Conservation (phyloP, 2,888 invertebrate species). For the Buathra laborator region DNA sequence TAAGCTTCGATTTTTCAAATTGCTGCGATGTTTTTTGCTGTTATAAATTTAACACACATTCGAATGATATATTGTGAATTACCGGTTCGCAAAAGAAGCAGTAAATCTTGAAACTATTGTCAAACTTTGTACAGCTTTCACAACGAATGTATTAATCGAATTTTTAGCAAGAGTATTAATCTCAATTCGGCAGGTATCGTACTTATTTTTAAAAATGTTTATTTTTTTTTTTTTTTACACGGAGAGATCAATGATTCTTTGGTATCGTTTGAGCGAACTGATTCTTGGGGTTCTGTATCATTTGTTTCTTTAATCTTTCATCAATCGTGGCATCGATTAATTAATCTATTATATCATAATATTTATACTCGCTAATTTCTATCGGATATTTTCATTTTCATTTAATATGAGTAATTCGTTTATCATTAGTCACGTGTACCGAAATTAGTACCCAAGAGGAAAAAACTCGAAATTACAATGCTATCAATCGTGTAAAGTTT, state of each 20-base stretch:
- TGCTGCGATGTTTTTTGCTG: too few relatives aligned
- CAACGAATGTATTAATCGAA: conserved; percentile 37
- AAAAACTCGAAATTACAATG: conserved; percentile 40
- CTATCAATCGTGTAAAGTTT: conserved; percentile 60
- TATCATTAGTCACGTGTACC: conserved; percentile 31
- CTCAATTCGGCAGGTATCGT: conserved; percentile 28
- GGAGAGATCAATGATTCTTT: conserved; percentile 73
- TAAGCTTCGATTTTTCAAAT: too few relatives aligned
- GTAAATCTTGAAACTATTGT: conserved; percentile 28
- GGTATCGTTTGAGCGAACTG: conserved; percentile 76
- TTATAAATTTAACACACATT: not conserved
- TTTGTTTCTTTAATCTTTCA: conserved; percentile 26
- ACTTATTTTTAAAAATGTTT: not conserved
- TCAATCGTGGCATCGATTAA: conserved; percentile 37
- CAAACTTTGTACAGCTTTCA: conserved; percentile 39
- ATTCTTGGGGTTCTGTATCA: conserved; percentile 70
- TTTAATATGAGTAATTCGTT: conserved; percentile 48
- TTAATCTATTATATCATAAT: conserved; percentile 44
- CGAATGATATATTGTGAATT: not conserved
- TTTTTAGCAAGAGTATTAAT: conserved; percentile 53
- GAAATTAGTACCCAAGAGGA: conserved; percentile 43
- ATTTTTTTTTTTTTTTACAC: conserved; percentile 37
- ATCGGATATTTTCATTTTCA: conserved; percentile 32
- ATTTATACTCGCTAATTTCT: conserved; percentile 44
- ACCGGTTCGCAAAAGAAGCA: conserved; percentile 7